These are phyloP conservation scores for Leucophora obtusa DNA, from an alignment of 2,888 invertebrate species.

Conservation along the genomic window DNA sequence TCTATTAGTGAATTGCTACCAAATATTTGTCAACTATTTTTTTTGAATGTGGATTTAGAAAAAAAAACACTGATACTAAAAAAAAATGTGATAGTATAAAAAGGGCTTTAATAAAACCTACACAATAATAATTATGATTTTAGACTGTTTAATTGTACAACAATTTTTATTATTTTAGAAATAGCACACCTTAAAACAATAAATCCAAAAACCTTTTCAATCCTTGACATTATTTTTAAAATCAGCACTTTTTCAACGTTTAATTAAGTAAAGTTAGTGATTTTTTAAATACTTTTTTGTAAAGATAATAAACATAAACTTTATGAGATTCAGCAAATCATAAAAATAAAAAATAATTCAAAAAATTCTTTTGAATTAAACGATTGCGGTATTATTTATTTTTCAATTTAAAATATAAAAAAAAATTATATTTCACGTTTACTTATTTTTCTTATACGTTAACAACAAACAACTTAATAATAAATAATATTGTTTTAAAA, in stretches of 20 bases:
- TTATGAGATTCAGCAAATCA: neutral
- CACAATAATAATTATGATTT: neutral
- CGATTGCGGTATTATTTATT: neutral
- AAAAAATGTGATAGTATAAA: too few species aligned
- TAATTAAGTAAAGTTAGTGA: neutral
- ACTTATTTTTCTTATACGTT: neutral
- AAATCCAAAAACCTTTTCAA: constrained; percentile 44
- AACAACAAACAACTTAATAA: neutral
- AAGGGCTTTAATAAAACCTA: neutral
- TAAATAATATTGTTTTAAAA: constrained; percentile 23
- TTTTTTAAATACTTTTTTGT: neutral
- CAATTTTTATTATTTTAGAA: constrained; percentile 2
- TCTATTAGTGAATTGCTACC: too few species aligned
- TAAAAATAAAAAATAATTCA: neutral
- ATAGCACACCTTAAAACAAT: constrained; percentile 37
- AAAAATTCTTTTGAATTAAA: neutral
- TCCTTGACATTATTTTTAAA: constrained; percentile 45
- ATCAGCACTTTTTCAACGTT: neutral
- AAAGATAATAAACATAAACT: neutral
- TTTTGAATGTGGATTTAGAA: too few species aligned
- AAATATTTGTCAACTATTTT: too few species aligned
- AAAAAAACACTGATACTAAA: too few species aligned
- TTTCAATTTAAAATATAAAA: neutral
- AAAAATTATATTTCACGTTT: neutral
- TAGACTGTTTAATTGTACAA: neutral